Conservation (phyloP, 2,797 vertebrate genomes). For the Helicolenus hilgendorfi region DNA sequence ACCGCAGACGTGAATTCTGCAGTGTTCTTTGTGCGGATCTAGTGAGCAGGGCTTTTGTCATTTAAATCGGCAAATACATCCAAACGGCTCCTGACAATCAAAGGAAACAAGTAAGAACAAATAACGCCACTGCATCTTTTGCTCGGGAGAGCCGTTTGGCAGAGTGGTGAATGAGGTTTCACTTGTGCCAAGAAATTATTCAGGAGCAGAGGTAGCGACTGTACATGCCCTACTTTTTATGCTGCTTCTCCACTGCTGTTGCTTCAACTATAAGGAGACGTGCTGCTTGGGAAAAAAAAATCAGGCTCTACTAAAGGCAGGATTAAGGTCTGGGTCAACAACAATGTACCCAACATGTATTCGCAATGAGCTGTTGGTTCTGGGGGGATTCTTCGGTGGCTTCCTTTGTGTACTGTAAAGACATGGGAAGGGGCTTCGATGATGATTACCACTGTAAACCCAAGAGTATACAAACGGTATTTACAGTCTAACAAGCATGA, state of each 20-base stretch:
- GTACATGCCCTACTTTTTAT: constrained; percentile 56
- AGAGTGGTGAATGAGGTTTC: constrained; percentile 4
- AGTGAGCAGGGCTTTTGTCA: constrained; percentile 7
- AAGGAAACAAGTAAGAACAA: constrained; percentile 22
- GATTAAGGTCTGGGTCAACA: constrained; percentile 12
- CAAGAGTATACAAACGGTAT: constrained; percentile 25
- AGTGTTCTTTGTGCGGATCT: not conserved
- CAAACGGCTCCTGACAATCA: not conserved
- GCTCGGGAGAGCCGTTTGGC: constrained; percentile 20
- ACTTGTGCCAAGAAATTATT: constrained; percentile 46
- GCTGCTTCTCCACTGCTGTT: not conserved
- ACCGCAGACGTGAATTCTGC: not conserved
- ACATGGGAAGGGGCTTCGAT: not conserved
- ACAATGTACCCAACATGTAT: not conserved
- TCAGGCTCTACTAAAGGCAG: not conserved
- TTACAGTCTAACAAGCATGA: constrained; percentile 33
- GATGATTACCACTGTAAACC: constrained; percentile 45
- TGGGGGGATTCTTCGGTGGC: not conserved
- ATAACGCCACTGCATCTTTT: not conserved
- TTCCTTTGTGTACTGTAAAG: not conserved
- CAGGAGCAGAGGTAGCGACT: constrained; percentile 28
- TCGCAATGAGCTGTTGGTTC: not conserved
- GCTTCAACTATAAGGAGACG: not conserved
- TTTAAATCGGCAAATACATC: constrained; percentile 11
- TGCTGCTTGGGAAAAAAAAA: not conserved